Evolutionary conservation across 2,888 invertebrate genomes (phyloP), one percentile per base, ranked within the genome.

Genomic region (Dasypolia templi): DNA sequence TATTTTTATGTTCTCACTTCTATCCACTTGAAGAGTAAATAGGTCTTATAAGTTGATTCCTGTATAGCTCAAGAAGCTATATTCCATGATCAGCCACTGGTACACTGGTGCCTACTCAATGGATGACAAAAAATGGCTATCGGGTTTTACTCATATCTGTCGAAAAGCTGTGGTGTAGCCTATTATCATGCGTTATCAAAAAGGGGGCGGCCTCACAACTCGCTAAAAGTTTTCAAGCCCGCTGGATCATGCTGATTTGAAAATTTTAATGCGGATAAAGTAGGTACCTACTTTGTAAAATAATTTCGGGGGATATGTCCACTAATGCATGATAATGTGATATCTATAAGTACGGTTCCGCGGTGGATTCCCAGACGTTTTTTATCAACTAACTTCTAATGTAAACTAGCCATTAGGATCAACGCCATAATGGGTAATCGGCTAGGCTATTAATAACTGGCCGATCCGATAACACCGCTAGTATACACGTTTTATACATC

Each of bases 101-200:
- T 29, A 29, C n/a, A n/a, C n/a, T n/a, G 19, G 26, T 26, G 19
- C 5, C 46, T 53, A 26, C 2, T n/a, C 58, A 42, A 12, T 29
- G 22, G 0, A 71, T 49, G 49, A 42, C 56, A 32, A 26, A 53
- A 14, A 32, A 44, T 7, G 2, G 22, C 14, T 29, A 59, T 68
- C 26, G 26, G 2, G 14, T 26, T 66, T 51, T n/a, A 26, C 26
- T 42, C 7, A 53, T 77, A 53, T 29, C 44, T 39, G n/a, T 44
- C 35, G 22, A 14, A 51, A 51, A 59, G n/a, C 79, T 42, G 35
- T 55, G 42, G 19, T 35, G 42, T 49, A n/a, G n/a, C n/a, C n/a
- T n/a, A 64, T 32, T 72, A 82, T 70, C 65, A 70, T 58, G 58
- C 14, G 66, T 77, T 80, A 80, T 80, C 82, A 63, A 72, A 82